Evolutionary conservation across 1,140 invertebrate genomes (phyloP).

Genomic region (Oncopodura yosiiana): DNA sequence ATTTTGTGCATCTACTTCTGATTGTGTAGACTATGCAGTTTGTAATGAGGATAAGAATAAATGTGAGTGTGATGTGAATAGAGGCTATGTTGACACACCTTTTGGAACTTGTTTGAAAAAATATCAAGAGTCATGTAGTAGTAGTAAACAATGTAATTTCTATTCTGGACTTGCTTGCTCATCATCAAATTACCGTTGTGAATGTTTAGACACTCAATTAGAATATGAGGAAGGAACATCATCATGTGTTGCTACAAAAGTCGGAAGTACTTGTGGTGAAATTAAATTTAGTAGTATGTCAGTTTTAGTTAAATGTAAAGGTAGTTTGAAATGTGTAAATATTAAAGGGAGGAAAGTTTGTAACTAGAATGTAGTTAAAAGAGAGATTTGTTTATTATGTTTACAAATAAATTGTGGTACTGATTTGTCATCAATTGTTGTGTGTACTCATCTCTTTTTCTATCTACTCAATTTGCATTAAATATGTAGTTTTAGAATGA

Average conservation of each 20-base stretch:
- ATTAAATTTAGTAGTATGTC: not conserved
- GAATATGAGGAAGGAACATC: conserved; percentile 3
- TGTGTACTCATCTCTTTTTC: no score
- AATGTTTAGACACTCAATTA: conserved; percentile 12
- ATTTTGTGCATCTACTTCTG: no score
- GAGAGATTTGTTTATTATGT: no score
- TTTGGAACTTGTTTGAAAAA: conserved; percentile 8
- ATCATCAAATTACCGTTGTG: conserved; percentile 1
- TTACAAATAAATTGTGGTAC: no score
- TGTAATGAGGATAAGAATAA: no score
- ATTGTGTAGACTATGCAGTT: no score
- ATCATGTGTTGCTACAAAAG: not conserved
- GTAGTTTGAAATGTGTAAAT: not conserved
- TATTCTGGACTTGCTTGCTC: conserved; percentile 12
- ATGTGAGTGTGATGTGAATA: no score
- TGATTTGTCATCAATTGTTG: no score
- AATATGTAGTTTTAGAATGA: no score
- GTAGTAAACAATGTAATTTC: conserved; percentile 8
- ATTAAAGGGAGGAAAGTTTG: no score
- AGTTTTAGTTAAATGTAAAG: not conserved
- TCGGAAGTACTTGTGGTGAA: not conserved
- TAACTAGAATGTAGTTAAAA: no score
- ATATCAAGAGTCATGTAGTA: not conserved
- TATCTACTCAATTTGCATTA: no score
- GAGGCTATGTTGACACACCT: conserved; percentile 6